Base-by-base conservation (phyloP, 2,797 vertebrate genomes). In the Falco peregrinus region DNA sequence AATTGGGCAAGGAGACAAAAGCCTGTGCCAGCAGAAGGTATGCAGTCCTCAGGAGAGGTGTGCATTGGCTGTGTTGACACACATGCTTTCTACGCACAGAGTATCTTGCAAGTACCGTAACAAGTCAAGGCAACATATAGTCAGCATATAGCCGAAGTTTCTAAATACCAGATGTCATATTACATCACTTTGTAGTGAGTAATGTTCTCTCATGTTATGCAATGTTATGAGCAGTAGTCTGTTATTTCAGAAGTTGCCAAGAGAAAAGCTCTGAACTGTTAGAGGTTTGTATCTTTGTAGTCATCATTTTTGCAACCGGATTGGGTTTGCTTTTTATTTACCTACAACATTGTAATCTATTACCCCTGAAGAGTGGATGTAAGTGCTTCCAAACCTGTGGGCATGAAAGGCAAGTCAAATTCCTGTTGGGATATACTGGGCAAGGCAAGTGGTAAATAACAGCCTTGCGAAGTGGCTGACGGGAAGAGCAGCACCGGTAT, bases 121-220 rank as follows among this genome's bases (percentile, higher is more conserved):
- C 92, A 88, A 93, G 81, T 61, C 84, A 70, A 93, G 88, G 90
- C 93, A 91, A 90, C 29, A 4, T 47, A 76, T 18, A 95, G 68
- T 3, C 24, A 93, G 67, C 0, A 53, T 87, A 90, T 70, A 90
- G 78, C 86, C 60, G 80, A 31, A 63, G 73, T 50, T 95, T 90
- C 93, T 71, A 73, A 93, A 93, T 50, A 81, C 92, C 94, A 93
- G 83, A 87, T 95, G 88, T 73, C 69, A 53, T 51, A 25, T 69
- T 86, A 41, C 89, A 84, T 76, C 94, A 67, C 81, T 54, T 26
- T 1, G 10, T 22, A 74, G 51, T 43, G 91, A 96, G 93, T 47
- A 79, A 84, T 80, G 54, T 14, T 84, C 63, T 45, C 57, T 70
- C 76, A 11, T 12, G 39, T 67, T 71, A 81, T 51, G 95, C 88